phyloP scores from a whole-genome alignment of 2,888 invertebrate species.

The Yponomeuta malinellus region DNA sequence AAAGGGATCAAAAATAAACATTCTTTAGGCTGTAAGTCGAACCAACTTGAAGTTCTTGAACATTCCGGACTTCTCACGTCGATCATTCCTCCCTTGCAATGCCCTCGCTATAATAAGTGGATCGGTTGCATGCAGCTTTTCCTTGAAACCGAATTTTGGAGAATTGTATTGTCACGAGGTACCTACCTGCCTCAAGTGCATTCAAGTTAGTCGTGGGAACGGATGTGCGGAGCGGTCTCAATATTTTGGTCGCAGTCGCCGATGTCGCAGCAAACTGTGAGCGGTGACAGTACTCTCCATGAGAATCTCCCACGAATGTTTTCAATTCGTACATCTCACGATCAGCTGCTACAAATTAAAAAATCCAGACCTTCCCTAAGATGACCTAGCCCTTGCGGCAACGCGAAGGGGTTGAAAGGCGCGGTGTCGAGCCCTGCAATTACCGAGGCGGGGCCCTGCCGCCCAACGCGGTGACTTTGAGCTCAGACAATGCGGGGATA shows the following conservation, averaged over 20 bases:
- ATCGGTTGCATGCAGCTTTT: not conserved
- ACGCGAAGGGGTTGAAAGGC: not conserved
- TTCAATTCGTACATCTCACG: too few relatives aligned
- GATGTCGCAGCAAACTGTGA: too few relatives aligned
- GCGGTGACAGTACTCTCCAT: too few relatives aligned
- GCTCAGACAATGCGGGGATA: not conserved
- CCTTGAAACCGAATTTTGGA: not conserved
- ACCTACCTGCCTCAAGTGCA: not conserved
- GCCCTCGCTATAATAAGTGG: too few relatives aligned
- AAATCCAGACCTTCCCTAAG: too few relatives aligned
- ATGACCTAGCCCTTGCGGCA: not conserved
- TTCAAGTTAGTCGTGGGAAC: not conserved
- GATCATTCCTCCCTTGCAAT: too few relatives aligned
- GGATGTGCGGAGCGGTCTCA: not conserved
- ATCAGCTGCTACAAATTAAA: too few relatives aligned
- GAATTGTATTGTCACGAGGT: not conserved
- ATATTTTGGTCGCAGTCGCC: not conserved
- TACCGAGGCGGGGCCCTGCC: conserved; percentile 7
- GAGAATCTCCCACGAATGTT: too few relatives aligned
- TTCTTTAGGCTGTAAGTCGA: not conserved
- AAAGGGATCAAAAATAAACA: not conserved
- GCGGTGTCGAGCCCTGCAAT: not conserved
- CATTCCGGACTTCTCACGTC: too few relatives aligned
- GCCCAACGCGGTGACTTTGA: not conserved
- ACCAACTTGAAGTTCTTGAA: not conserved